Conservation (phyloP, 92 coral and sea anemone species). For the Siderastrea radians region DNA sequence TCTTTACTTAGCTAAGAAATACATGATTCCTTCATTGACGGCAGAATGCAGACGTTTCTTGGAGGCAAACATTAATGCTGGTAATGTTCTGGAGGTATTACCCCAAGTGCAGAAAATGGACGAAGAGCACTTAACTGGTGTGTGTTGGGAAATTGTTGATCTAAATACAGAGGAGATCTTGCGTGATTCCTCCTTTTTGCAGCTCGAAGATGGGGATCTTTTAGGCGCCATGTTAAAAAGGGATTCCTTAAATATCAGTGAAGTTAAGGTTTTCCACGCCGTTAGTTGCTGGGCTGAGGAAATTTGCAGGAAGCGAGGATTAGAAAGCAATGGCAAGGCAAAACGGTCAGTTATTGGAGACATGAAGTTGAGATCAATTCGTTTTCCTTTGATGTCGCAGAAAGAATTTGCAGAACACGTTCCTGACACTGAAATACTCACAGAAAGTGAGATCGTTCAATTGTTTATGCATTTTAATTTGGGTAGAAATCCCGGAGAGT, state of each 20-base stretch:
- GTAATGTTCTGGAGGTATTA: constrained; percentile 52
- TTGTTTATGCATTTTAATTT: constrained; percentile 6
- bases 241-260: background rate
- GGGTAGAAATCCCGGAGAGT: background rate
- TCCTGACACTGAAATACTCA: constrained; percentile 3
- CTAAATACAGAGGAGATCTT: background rate
- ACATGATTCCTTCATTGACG: constrained; percentile 49
- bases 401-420: constrained; percentile 17
- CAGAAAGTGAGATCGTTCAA: background rate
- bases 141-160: constrained; percentile 23
- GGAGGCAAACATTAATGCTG: constrained; percentile 39
- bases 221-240: background rate
- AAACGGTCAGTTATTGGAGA: constrained; percentile 14
- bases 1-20: constrained; percentile 61
- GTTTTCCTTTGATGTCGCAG: constrained; percentile 30
- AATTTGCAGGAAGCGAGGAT: background rate
- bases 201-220: background rate
- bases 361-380: background rate
- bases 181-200: background rate
- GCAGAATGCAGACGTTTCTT: constrained; percentile 39
- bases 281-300: background rate
- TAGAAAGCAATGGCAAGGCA: background rate
- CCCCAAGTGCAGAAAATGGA: constrained; percentile 13
- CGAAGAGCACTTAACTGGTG: constrained; percentile 1
- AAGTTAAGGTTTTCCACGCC: constrained; percentile 21